Evolutionary conservation across 2,113 vertebrate genomes (phyloP).

Genomic region (Perccottus glenii): DNA sequence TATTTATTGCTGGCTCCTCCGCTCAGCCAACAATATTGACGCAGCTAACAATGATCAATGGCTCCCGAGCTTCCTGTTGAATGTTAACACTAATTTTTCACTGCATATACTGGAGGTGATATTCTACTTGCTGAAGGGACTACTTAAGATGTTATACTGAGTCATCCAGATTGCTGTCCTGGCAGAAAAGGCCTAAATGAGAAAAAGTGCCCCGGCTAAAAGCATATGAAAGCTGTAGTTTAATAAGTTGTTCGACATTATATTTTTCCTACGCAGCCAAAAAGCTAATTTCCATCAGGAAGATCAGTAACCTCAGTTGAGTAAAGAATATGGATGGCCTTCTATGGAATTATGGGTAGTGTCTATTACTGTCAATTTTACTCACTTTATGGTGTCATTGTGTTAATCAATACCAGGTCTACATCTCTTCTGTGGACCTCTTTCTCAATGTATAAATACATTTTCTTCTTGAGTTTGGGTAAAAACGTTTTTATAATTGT

Average conservation of each 20-base stretch:
- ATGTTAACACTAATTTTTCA: constrained; percentile 12
- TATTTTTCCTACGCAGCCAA: background rate
- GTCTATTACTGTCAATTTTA: constrained; percentile 7
- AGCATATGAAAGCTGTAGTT: constrained; percentile 3
- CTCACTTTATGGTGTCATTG: background rate
- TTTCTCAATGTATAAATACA: too few species aligned
- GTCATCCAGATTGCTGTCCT: background rate
- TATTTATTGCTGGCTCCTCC: constrained; percentile 27
- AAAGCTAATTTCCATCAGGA: constrained; percentile 18
- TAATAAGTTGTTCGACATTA: background rate
- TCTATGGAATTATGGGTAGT: background rate
- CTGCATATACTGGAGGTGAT: constrained; percentile 1
- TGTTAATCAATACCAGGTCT: background rate
- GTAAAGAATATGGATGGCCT: background rate
- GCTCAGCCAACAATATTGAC: constrained; percentile 10
- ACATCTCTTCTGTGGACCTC: too few species aligned
- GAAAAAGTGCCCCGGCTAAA: constrained; percentile 5
- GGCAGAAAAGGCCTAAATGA: background rate
- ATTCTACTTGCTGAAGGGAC: background rate
- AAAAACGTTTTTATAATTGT: too few species aligned
- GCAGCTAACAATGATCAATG: constrained; percentile 24
- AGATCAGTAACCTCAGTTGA: constrained; percentile 13
- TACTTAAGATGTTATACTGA: background rate
- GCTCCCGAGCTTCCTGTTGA: background rate
- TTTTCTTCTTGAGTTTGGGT: too few species aligned